Conservation (phyloP, 2,888 invertebrate species). For the Aproaerema taeniolella region DNA sequence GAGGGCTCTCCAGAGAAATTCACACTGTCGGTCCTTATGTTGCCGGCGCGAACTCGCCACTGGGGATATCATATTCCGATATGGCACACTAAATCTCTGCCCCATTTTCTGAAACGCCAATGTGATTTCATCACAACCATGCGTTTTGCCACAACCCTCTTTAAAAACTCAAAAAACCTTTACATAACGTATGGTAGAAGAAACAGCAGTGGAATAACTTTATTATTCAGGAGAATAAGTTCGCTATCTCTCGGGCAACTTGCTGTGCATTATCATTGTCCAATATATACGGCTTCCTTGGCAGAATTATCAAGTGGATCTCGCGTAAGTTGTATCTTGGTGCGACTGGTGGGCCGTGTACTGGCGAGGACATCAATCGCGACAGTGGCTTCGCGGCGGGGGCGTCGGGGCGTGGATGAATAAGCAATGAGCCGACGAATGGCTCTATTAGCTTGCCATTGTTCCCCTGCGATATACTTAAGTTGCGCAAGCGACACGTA, state of each 20-base stretch:
- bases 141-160: neutral
- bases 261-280: slow-evolving; percentile 6
- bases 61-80: slow-evolving; percentile 10
- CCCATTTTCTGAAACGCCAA: slow-evolving; percentile 1
- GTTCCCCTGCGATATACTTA: slow-evolving; percentile 43
- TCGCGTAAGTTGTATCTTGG: slow-evolving; percentile 6
- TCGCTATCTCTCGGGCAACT: neutral
- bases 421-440: slow-evolving; percentile 74
- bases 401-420: slow-evolving; percentile 75
- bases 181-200: neutral
- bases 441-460: slow-evolving; percentile 73
- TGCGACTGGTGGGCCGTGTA: neutral
- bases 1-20: slow-evolving; percentile 55
- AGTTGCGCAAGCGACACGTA: slow-evolving; percentile 71
- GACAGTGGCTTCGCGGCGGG: slow-evolving; percentile 49
- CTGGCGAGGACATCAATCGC: slow-evolving; percentile 59
- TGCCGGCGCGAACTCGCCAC: slow-evolving; percentile 22
- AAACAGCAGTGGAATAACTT: too few relatives aligned
- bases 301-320: slow-evolving; percentile 1
- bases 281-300: slow-evolving; percentile 3
- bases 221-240: neutral
- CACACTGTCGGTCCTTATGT: slow-evolving; percentile 34
- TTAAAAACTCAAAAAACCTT: neutral
- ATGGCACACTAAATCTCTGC: slow-evolving; percentile 13
- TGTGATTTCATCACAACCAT: too few relatives aligned